Percentiles rank a stretch among this genome's conserved stretches.
Conservation (phyloP, 2,888 invertebrate genomes). For the Volucella inanis region DNA sequence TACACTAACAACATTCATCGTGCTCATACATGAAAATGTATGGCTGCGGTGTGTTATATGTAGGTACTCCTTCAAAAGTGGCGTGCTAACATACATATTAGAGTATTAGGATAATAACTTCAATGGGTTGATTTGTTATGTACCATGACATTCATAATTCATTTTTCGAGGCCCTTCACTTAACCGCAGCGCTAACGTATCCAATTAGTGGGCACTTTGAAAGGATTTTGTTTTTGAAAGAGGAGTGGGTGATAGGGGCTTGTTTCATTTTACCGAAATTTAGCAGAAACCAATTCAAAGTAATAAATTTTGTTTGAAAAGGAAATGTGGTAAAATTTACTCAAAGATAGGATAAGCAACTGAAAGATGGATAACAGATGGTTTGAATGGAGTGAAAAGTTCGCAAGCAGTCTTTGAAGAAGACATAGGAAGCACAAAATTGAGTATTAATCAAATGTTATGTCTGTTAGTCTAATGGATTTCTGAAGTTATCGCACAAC, state of each 20-base stretch:
- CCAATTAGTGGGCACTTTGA: conserved; percentile 5
- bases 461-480: too few relatives aligned
- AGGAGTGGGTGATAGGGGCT: background rate
- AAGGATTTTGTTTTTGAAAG: background rate
- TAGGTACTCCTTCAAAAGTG: background rate
- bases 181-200: conserved; percentile 10
- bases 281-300: background rate
- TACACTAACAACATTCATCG: conserved; percentile 7
- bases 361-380: too few relatives aligned
- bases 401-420: too few relatives aligned
- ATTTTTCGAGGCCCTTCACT: conserved; percentile 14
- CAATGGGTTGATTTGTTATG: conserved; percentile 36
- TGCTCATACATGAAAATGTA: background rate
- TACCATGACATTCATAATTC: conserved; percentile 24
- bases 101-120: conserved; percentile 50
- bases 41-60: background rate
- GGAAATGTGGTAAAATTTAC: too few relatives aligned
- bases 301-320: background rate
- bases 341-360: too few relatives aligned
- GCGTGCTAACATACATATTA: conserved; percentile 43
- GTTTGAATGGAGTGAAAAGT: too few relatives aligned
- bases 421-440: too few relatives aligned
- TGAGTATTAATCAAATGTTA: too few relatives aligned
- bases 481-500: too few relatives aligned
- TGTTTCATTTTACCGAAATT: background rate